Evolutionary conservation across 1,140 invertebrate species (phyloP).

Genomic region (Micrasema minimum): DNA sequence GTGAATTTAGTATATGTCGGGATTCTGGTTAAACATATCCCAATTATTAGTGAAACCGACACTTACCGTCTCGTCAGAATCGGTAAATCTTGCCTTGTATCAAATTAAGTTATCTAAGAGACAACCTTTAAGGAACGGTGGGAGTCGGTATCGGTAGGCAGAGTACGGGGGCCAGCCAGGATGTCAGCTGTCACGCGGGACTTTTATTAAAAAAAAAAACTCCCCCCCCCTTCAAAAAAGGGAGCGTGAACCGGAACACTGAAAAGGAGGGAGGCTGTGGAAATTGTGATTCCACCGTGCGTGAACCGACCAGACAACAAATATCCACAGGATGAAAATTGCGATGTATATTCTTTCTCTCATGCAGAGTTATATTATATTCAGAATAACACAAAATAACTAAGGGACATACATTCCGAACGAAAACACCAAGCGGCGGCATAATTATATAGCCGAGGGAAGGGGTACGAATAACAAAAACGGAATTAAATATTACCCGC

Average conservation of each 20-base stretch:
- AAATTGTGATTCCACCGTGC: constrained; percentile 24
- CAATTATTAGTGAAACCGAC: too few relatives aligned
- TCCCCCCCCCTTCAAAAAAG: constrained; percentile 14
- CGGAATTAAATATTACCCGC: too few relatives aligned
- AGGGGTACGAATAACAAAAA: too few relatives aligned
- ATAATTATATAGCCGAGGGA: too few relatives aligned
- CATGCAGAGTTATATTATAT: neutral
- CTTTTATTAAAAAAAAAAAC: too few relatives aligned
- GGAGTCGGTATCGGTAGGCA: neutral
- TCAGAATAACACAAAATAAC: neutral
- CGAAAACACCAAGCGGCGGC: too few relatives aligned
- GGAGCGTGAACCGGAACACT: constrained; percentile 29
- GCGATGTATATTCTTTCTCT: constrained; percentile 12
- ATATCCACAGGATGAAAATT: neutral
- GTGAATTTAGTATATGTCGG: too few relatives aligned
- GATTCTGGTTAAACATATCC: too few relatives aligned
- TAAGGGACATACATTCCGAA: neutral
- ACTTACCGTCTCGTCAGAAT: too few relatives aligned
- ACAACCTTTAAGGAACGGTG: too few relatives aligned
- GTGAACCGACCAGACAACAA: constrained; percentile 29
- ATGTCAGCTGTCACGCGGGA: constrained; percentile 24
- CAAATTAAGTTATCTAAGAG: too few relatives aligned
- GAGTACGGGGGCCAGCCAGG: neutral
- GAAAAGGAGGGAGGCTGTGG: neutral
- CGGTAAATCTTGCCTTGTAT: too few relatives aligned